These are phyloP conservation scores for Polydrusus cervinus DNA, from an alignment of 2,888 invertebrate genomes.

Conservation along the genomic window DNA sequence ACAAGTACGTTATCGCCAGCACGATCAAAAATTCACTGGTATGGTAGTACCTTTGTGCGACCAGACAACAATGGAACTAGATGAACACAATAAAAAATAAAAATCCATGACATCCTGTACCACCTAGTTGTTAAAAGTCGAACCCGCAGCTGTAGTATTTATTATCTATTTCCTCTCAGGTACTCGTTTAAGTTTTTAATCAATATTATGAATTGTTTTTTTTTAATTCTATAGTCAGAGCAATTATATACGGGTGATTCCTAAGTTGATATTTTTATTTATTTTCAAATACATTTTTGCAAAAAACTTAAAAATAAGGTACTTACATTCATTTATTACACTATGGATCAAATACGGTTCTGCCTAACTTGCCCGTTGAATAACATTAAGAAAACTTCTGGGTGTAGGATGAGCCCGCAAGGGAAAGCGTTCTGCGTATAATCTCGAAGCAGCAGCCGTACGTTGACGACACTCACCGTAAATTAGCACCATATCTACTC, in stretches of 20 bases:
- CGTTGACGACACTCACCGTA: too few species aligned
- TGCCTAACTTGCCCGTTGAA: too few species aligned
- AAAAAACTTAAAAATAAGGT: too few species aligned
- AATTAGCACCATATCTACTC: too few species aligned
- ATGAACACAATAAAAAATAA: conserved; percentile 41
- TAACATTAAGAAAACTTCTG: too few species aligned
- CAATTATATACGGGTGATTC: not conserved
- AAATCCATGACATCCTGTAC: conserved; percentile 46
- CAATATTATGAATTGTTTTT: not conserved
- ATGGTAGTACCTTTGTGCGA: conserved; percentile 27
- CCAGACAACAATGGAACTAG: conserved; percentile 49
- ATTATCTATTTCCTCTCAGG: conserved; percentile 12
- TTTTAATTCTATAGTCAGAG: not conserved
- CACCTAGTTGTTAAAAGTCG: conserved; percentile 35
- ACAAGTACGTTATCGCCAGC: conserved; percentile 31
- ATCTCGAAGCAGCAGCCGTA: too few species aligned
- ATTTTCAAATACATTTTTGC: too few species aligned
- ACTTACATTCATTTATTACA: too few species aligned
- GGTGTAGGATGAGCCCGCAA: too few species aligned
- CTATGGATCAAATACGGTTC: too few species aligned
- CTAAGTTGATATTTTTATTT: too few species aligned
- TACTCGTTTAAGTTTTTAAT: conserved; percentile 2
- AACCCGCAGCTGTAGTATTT: conserved; percentile 14
- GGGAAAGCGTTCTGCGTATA: too few species aligned
- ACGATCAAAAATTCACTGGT: conserved; percentile 32